These are phyloP conservation scores for Chromoteleia sp. DNA, from an alignment of 2,888 invertebrate genomes.

Conservation along the genomic window DNA sequence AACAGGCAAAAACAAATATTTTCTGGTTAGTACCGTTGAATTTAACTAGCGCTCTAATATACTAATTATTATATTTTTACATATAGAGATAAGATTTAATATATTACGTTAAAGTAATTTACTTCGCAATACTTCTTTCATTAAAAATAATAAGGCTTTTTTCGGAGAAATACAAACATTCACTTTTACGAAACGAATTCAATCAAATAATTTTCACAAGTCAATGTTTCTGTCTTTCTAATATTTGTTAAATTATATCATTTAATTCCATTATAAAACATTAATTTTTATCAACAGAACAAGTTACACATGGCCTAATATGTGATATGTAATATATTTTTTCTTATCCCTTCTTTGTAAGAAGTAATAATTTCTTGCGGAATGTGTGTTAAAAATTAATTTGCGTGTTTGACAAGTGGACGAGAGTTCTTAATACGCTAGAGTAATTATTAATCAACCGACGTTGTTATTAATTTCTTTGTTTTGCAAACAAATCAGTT, in stretches of 20 bases:
- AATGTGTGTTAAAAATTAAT: conserved; percentile 4
- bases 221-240: conserved; percentile 4
- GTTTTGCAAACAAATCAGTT: no score
- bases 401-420: conserved; percentile 7
- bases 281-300: conserved; percentile 5
- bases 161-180: conserved; percentile 1
- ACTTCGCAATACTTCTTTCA: conserved; percentile 1
- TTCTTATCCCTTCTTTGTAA: conserved; percentile 58
- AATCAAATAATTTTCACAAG: no score
- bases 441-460: no score
- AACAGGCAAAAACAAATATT: conserved; percentile 28
- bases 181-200: not conserved
- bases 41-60: conserved; percentile 57
- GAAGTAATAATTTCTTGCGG: conserved; percentile 29
- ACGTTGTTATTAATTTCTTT: not conserved
- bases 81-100: conserved; percentile 63
- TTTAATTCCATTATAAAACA: not conserved
- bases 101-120: conserved; percentile 42
- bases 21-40: conserved; percentile 65
- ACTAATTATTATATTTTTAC: conserved; percentile 60
- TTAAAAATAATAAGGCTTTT: conserved; percentile 29
- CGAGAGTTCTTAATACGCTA: not conserved
- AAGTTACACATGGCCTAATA: conserved; percentile 11
- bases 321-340: conserved; percentile 67
- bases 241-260: not conserved